A percentile compares a stretch with the other conserved stretches of the same genome.
Conservation (phyloP, 2,888 invertebrate genomes). For the Polydesmus complanatus region DNA sequence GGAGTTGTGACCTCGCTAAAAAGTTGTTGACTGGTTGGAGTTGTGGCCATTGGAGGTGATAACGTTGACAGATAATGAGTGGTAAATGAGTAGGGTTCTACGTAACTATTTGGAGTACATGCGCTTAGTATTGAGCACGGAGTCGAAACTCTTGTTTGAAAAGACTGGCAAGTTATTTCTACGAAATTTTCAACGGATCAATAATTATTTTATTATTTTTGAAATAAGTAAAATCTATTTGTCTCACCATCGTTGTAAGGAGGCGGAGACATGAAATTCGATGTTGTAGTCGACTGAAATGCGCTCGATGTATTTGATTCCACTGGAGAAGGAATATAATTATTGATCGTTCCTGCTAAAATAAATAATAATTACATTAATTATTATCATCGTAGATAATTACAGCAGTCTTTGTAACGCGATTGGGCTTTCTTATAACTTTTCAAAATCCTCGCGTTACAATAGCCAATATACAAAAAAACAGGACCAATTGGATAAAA, state of each 20-base stretch:
- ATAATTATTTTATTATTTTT: background rate
- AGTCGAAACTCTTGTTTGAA: conserved; percentile 9
- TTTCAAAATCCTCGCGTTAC: too few species aligned
- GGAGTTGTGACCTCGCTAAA: conserved; percentile 13
- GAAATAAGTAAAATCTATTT: too few species aligned
- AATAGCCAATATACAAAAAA: too few species aligned
- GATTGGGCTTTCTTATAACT: too few species aligned
- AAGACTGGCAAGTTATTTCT: background rate
- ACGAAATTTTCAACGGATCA: background rate
- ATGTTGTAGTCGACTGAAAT: conserved; percentile 11
- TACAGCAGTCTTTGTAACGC: too few species aligned
- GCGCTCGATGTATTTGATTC: conserved; percentile 15
- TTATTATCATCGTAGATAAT: too few species aligned
- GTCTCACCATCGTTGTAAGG: conserved; percentile 16
- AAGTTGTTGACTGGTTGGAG: conserved; percentile 14
- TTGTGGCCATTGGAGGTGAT: conserved; percentile 17
- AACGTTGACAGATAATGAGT: conserved; percentile 3
- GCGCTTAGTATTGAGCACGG: conserved; percentile 16
- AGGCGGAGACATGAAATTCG: conserved; percentile 15
- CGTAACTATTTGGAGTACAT: conserved; percentile 10
- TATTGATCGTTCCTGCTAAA: background rate
- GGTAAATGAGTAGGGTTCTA: conserved; percentile 3
- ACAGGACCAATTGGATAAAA: too few species aligned
- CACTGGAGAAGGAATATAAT: conserved; percentile 15
- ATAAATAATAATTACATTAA: too few species aligned